These are phyloP conservation scores for Silurus asotus DNA, from an alignment of 2,113 vertebrate species.

Conservation along the genomic window DNA sequence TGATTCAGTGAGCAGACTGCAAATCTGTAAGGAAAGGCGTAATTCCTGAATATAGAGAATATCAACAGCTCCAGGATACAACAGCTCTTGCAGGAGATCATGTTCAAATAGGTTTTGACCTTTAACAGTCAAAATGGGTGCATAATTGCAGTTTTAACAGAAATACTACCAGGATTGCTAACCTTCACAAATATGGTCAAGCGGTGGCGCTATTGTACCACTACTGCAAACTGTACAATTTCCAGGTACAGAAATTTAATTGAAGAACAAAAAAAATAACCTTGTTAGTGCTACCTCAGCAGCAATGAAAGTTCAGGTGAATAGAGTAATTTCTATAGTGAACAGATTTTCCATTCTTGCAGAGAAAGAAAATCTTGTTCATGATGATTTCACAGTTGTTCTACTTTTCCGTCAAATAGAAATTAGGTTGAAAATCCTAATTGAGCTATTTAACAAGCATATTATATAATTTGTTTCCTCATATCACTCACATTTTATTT, in stretches of 20 bases:
- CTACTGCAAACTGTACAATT: neutral
- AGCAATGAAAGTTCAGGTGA: neutral
- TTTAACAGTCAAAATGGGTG: neutral
- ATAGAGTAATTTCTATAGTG: neutral
- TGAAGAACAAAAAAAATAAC: neutral
- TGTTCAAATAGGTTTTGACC: neutral
- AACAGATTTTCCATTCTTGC: neutral
- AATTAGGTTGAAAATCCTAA: neutral
- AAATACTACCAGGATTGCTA: neutral
- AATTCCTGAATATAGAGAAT: neutral
- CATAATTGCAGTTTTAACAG: neutral
- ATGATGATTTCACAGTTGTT: neutral
- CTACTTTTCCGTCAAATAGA: neutral
- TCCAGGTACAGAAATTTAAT: neutral
- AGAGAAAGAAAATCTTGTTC: neutral
- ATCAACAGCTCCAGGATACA: neutral
- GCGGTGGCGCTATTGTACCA: neutral
- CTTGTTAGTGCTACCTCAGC: neutral
- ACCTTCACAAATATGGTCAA: neutral
- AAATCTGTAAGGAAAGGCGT: neutral
- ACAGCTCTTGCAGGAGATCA: neutral
- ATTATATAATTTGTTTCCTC: neutral
- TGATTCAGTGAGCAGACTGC: neutral
- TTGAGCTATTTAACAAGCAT: neutral
- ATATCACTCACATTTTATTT: slow-evolving; percentile 9